These are phyloP conservation scores for Odobenus rosmarus DNA, from an alignment of 2,113 vertebrate species.

Conservation along the genomic window DNA sequence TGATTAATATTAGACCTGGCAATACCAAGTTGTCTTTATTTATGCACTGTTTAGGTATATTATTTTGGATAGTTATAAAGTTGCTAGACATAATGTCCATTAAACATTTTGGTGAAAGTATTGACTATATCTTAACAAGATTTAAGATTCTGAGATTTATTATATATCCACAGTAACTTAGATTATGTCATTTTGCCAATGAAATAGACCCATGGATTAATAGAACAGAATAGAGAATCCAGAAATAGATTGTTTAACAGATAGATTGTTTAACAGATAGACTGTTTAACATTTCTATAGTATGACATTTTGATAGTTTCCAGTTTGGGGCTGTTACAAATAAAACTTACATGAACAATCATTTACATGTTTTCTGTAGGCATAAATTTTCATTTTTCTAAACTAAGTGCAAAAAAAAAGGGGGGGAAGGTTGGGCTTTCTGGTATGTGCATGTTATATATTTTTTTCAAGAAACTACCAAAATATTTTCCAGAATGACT, in stretches of 20 bases:
- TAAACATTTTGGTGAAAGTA: neutral
- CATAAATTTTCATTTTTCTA: neutral
- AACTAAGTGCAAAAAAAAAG: neutral
- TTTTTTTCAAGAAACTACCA: neutral
- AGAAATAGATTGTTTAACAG: neutral
- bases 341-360: neutral
- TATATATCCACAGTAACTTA: neutral
- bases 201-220: neutral
- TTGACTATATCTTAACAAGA: neutral
- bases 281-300: neutral
- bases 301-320: neutral
- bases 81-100: neutral
- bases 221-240: neutral
- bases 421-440: too few relatives aligned
- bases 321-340: neutral
- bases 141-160: neutral
- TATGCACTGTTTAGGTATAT: neutral
- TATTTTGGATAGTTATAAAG: neutral
- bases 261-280: too few relatives aligned
- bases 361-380: neutral
- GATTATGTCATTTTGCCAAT: neutral
- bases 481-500: neutral
- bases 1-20: neutral
- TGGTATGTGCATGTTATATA: neutral
- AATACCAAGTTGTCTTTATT: neutral